Evolutionary conservation across 2,888 invertebrate species (phyloP), one percentile per base, ranked within the genome.

Genomic region (Trachelus tabidus): DNA sequence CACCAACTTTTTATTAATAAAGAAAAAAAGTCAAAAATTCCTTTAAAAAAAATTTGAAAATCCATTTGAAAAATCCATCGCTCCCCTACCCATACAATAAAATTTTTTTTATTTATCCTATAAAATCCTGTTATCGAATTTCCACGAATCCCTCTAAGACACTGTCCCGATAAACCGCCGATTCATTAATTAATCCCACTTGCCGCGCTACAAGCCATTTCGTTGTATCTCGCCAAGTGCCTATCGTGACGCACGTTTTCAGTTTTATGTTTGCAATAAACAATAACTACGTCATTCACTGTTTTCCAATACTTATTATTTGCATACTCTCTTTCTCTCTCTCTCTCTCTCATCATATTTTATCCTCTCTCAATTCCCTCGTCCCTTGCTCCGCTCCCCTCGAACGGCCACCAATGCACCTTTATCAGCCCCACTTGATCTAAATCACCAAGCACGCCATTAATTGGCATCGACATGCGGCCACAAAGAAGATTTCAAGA

Each of bases 131-230:
- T 56, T 6, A 23, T 15, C 15, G 1, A 23, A 9, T 23, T 56
- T 2, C 56, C 56, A 6, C 56, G 23, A 2, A 23, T 56, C 2
- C 6, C 6, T 56, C 56, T 23, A 23, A 23, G 56, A 9, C 23
- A 9, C 23, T 6, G 56, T 9, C 9, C 23, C 23, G 68, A 80
- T 76, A 73, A 78, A 68, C 40, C 69, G 74, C 71, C 71, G 75
- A 23, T 56, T 56, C 23, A 9, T 15, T 56, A 9, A 23, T 2
- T 56, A 56, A 56, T 56, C 56, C 23, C 23, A 56, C 2, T 56
- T 2, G 23, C 56, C 2, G 23, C 9, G 23, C 56, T 56, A 56
- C 9, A 9, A 56, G 56, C 56, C 56, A 23, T 56, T 23, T 23
- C 40, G 6, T 40, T 40, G 40, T 40, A 23, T 23, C 23, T 40